Base-by-base conservation (phyloP, 1,140 invertebrate species). In the Apis cerana region DNA sequence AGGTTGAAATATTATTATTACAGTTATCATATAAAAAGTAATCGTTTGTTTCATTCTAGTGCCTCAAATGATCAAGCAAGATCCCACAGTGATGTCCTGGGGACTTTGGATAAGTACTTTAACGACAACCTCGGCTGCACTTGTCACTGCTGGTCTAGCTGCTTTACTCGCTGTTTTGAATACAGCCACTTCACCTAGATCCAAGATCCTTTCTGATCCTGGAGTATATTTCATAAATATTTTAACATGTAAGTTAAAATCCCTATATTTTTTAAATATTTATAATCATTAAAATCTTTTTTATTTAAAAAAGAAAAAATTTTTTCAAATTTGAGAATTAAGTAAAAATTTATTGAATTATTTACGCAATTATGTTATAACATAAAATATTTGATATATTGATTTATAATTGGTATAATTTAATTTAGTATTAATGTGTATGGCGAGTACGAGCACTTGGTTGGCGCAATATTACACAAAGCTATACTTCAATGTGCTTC, bases 161-260 rank as follows among this genome's bases (percentile, higher is more conserved):
- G 96, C 96, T 58, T 94, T 97, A 48, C 97, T 97, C 90, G 96
- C 97, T n/a, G 95, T 97, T 54, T 95, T 97, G 68, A 98, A 98
- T 90, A 96, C 97, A 8, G 96, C 96, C 56, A 97, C 96, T 8
- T 97, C 96, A 50, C 97, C 97, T 13, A 95, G 96, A 75, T 95
- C 96, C 85, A 96, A 96, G 76, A 95, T 97, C 71, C 95, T 97
- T 19, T 97, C 97, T 3, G 94, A 97, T n/a, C 94, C 96, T n/a
- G 97, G 97, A 23, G 94, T 98, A 62, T 98, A 97, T 89, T 90
- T 97, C 10, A 97, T 97, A 96, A 98, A 98, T 92, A 94, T 94
- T 52, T 90, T 97, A 85, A 96, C 96, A 86, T 92, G 97, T 98
- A 95, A 96, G 95, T 95, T 21, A 43, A 43, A 43, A 43, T 43